phyloP scores from a whole-genome alignment of 1,140 invertebrate species.

The Formica selysi region DNA sequence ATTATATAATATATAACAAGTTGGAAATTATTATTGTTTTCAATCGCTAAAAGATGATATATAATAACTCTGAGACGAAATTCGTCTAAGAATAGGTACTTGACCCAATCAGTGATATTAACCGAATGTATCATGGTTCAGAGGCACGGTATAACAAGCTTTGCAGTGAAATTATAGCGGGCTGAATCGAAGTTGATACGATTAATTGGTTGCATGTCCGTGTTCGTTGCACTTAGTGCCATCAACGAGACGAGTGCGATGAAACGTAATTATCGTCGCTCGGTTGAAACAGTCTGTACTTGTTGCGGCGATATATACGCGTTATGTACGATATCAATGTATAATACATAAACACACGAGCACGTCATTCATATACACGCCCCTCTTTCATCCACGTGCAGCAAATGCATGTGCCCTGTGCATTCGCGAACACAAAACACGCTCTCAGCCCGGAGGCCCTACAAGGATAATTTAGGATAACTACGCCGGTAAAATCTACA shows the following conservation, averaged over 20 bases:
- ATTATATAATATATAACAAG: background rate
- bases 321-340: conserved; percentile 42
- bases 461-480: conserved; percentile 76
- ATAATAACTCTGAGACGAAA: conserved; percentile 2
- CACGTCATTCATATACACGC: conserved; percentile 5
- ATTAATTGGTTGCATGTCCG: conserved; percentile 54
- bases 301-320: conserved; percentile 44
- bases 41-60: background rate
- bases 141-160: conserved; percentile 30
- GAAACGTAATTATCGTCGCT: conserved; percentile 60
- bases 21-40: background rate
- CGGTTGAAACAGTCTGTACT: conserved; percentile 54
- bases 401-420: conserved; percentile 45
- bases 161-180: conserved; percentile 38
- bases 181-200: conserved; percentile 43
- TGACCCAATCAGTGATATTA: conserved; percentile 35
- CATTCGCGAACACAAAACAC: conserved; percentile 62
- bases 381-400: background rate
- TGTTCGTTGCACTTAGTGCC: conserved; percentile 56
- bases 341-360: conserved; percentile 36
- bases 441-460: conserved; percentile 60
- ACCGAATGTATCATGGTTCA: conserved; percentile 4
- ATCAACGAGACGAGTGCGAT: conserved; percentile 53
- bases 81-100: background rate
- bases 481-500: conserved; percentile 69